Evolutionary conservation across 1,140 invertebrate genomes (phyloP).

Genomic region (Cyphomyrmex costatus): DNA sequence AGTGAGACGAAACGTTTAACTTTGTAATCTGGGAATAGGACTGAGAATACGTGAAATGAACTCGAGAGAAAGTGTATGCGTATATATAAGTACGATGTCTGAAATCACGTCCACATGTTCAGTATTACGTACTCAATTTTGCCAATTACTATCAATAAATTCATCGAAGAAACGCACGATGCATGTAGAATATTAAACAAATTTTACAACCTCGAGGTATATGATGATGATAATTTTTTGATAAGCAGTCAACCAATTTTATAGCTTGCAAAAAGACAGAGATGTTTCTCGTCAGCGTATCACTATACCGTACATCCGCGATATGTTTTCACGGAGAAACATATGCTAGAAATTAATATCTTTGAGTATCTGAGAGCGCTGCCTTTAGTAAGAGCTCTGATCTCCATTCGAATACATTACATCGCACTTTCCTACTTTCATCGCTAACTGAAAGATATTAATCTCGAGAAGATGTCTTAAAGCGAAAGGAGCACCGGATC

Average conservation of each 20-base stretch:
- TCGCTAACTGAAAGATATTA: conserved; percentile 35
- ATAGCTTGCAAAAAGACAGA: background rate
- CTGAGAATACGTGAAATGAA: conserved; percentile 14
- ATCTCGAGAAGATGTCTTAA: conserved; percentile 18
- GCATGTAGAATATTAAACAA: background rate
- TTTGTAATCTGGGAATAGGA: conserved; percentile 12
- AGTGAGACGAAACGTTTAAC: background rate
- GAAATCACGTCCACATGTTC: background rate
- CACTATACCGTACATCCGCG: background rate
- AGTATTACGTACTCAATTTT: background rate
- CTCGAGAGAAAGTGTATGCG: conserved; percentile 20
- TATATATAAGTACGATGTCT: background rate
- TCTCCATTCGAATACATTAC: conserved; percentile 54
- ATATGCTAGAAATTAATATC: conserved; percentile 52
- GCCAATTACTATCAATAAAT: background rate
- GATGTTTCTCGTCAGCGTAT: background rate
- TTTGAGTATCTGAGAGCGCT: conserved; percentile 7
- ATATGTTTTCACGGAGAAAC: background rate
- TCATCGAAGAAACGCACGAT: background rate
- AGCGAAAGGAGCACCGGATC: background rate
- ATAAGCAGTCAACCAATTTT: background rate
- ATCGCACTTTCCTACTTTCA: conserved; percentile 54
- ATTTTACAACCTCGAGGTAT: background rate
- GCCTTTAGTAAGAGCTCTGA: conserved; percentile 49
- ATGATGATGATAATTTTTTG: background rate